Evolutionary conservation across 1,140 invertebrate species (phyloP), one percentile per base, ranked within the genome.

Genomic region (Copidosoma floridanum): DNA sequence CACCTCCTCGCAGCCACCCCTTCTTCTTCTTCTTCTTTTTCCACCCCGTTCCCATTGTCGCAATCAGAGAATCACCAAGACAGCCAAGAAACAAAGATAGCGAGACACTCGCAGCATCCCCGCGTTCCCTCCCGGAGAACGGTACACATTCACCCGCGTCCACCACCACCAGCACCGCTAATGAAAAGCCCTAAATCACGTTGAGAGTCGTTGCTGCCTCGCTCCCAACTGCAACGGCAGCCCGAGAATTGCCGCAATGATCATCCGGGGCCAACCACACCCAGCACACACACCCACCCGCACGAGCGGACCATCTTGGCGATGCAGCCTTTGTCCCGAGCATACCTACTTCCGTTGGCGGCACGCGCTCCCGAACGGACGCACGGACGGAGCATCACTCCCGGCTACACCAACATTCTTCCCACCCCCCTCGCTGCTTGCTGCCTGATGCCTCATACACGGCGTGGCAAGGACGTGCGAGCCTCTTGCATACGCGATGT

Each of bases 401-500:
- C 23, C 38, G 26, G 11, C 40, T n/a, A n/a, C n/a, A n/a, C n/a
- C n/a, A n/a, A n/a, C n/a, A n/a, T n/a, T n/a, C n/a, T n/a, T n/a
- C n/a, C n/a, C n/a, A n/a, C n/a, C n/a, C n/a, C n/a, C n/a, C n/a
- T n/a, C n/a, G n/a, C n/a, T n/a, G n/a, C n/a, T n/a, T n/a, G n/a
- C n/a, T n/a, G n/a, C n/a, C n/a, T n/a, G n/a, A n/a, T n/a, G n/a
- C n/a, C n/a, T n/a, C n/a, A n/a, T n/a, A n/a, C n/a, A n/a, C n/a
- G n/a, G n/a, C n/a, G n/a, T n/a, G n/a, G n/a, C n/a, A n/a, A n/a
- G n/a, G n/a, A 27, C 40, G 26, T 20, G 38, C 51, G 14, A 20
- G 14, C 14, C 54, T 57, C 65, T 68, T 60, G 65, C 67, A 74
- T 73, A 74, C 74, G 73, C 72, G 74, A 77, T 72, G 71, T 66